Evolutionary conservation across 2,888 invertebrate genomes (phyloP).

Genomic region (Drosophila stalkeri): DNA sequence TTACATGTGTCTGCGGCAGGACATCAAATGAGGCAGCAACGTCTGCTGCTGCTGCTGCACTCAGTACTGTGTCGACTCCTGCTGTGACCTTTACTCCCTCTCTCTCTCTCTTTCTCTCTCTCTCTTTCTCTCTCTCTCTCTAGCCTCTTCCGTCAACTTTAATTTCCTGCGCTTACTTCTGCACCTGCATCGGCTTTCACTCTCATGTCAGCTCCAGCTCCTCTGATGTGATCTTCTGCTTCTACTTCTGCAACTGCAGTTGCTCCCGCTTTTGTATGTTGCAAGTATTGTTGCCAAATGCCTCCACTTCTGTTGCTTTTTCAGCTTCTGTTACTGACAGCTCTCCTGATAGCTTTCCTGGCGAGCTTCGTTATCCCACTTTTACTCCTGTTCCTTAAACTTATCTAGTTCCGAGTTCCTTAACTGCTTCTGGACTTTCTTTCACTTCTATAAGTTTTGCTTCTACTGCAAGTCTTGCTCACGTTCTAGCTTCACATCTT

Average conservation of each 20-base stretch:
- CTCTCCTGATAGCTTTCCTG: background rate
- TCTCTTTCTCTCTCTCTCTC: too few species aligned
- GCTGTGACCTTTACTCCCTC: background rate
- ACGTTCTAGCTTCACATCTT: background rate
- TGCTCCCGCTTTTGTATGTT: background rate
- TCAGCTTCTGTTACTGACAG: background rate
- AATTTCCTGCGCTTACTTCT: slow-evolving; percentile 1
- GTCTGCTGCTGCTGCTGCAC: slow-evolving; percentile 3
- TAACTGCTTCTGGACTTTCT: background rate
- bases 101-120: background rate
- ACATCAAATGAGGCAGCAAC: slow-evolving; percentile 18
- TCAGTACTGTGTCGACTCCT: background rate
- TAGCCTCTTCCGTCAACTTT: background rate
- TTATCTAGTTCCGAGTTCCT: background rate
- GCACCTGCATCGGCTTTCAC: slow-evolving; percentile 1
- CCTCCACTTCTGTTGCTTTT: background rate
- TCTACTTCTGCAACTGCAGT: background rate
- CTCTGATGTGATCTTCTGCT: background rate
- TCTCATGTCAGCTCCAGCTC: background rate
- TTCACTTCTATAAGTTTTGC: background rate
- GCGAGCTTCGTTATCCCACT: background rate
- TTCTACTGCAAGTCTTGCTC: background rate
- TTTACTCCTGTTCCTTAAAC: background rate
- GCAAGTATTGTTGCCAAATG: background rate
- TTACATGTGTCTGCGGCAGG: slow-evolving; percentile 32